phyloP scores from a whole-genome alignment of 2,797 vertebrate species.

The Gobio occitaniae region DNA sequence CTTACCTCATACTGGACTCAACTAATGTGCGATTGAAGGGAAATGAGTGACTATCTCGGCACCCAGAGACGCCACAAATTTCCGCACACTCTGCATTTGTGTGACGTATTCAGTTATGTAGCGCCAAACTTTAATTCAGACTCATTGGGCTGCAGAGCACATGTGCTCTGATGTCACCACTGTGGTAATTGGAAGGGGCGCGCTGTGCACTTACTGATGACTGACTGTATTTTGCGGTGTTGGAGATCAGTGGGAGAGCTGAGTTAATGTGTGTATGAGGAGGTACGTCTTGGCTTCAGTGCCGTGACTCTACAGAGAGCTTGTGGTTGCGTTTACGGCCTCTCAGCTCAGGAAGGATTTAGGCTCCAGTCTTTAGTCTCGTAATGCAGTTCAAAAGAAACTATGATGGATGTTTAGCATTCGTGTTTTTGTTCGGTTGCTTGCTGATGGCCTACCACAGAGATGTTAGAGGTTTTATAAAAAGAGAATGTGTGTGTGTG shows the following conservation, averaged over 20 bases:
- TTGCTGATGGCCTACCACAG: conserved; percentile 36
- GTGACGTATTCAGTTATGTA: neutral
- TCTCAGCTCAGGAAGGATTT: conserved; percentile 38
- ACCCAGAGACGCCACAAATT: conserved; percentile 16
- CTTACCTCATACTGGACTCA: conserved; percentile 40
- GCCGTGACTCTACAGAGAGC: conserved; percentile 20
- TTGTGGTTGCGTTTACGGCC: conserved; percentile 36
- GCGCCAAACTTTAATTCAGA: conserved; percentile 29
- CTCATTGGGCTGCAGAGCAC: conserved; percentile 33
- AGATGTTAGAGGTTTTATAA: conserved; percentile 18
- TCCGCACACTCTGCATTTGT: conserved; percentile 2
- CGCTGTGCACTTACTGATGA: conserved; percentile 39
- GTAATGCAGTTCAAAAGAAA: conserved; percentile 37
- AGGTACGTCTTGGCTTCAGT: conserved; percentile 20
- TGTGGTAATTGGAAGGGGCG: conserved; percentile 36
- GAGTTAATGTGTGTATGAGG: conserved; percentile 27
- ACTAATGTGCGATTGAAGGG: conserved; percentile 6
- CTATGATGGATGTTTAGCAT: conserved; percentile 20
- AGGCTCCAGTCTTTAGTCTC: conserved; percentile 18
- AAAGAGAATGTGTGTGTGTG: neutral
- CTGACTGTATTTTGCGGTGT: conserved; percentile 37
- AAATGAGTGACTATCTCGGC: conserved; percentile 28
- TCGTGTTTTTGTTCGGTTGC: conserved; percentile 18
- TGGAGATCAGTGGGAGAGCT: conserved; percentile 10
- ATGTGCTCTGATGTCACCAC: conserved; percentile 51